Percentiles rank a stretch among this genome's conserved stretches.
Evolutionary conservation across 1,140 invertebrate species (phyloP).

Genomic region (Aphelinus certus): DNA sequence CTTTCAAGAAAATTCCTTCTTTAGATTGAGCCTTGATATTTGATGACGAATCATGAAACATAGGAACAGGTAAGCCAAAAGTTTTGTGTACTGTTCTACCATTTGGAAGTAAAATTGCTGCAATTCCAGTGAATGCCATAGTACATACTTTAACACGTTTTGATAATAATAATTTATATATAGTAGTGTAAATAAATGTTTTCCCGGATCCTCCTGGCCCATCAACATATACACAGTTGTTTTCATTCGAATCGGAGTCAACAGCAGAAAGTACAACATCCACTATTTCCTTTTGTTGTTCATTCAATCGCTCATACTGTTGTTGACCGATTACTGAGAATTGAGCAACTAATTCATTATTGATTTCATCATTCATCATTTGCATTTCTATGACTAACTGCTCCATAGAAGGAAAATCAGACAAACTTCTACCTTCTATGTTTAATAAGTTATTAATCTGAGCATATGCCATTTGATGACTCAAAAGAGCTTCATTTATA

Average conservation of each 20-base stretch:
- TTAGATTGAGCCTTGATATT: conserved; percentile 48
- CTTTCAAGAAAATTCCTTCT: conserved; percentile 20
- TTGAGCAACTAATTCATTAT: neutral
- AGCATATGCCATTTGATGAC: conserved; percentile 13
- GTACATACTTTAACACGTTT: conserved; percentile 25
- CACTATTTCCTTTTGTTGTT: conserved; percentile 33
- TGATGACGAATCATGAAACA: conserved; percentile 34
- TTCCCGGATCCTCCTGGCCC: conserved; percentile 42
- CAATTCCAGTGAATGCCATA: conserved; percentile 43
- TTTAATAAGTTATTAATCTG: conserved; percentile 24
- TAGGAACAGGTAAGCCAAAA: conserved; percentile 38
- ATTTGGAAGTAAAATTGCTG: conserved; percentile 43
- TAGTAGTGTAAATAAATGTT: conserved; percentile 21
- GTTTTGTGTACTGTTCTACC: conserved; percentile 41
- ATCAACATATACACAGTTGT: conserved; percentile 33
- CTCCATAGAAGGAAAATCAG: conserved; percentile 16
- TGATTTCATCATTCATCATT: neutral
- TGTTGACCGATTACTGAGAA: conserved; percentile 1
- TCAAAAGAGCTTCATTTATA: neutral
- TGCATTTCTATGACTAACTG: neutral
- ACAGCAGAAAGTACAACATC: neutral
- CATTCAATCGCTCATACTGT: conserved; percentile 25
- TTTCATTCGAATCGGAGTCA: neutral
- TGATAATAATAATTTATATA: too few relatives aligned
- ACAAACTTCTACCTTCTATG: conserved; percentile 12